Percentiles rank a stretch among this genome's conserved stretches.
These are phyloP conservation scores for Daubentonia madagascariensis DNA, from an alignment of 2,113 vertebrate species.

Conservation along the genomic window DNA sequence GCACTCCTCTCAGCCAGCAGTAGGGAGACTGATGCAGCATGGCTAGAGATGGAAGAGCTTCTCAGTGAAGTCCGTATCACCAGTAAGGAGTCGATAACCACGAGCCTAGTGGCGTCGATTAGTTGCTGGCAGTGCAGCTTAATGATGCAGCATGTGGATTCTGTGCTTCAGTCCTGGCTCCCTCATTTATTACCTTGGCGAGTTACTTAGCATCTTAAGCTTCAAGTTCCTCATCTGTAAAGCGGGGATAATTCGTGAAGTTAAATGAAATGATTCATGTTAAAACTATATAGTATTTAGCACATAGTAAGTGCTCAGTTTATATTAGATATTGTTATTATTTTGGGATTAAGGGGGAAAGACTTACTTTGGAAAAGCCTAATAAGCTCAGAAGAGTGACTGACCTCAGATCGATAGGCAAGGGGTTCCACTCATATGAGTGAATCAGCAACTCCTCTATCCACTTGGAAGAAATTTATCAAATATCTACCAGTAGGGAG, in stretches of 20 bases:
- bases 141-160: neutral
- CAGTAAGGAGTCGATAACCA: neutral
- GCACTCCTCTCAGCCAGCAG: neutral
- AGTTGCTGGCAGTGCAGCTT: neutral
- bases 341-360: neutral
- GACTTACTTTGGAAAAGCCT: neutral
- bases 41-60: neutral
- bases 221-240: neutral
- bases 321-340: neutral
- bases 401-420: neutral
- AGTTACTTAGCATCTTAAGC: neutral
- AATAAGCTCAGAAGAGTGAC: neutral
- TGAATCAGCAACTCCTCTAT: neutral
- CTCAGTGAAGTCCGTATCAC: neutral
- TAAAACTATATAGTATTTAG: neutral
- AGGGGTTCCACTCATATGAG: neutral
- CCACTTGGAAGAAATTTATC: neutral
- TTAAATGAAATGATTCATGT: neutral
- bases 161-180: neutral
- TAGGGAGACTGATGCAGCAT: neutral
- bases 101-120: neutral
- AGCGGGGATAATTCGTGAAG: constrained; percentile 11
- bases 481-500: neutral
- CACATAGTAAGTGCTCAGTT: neutral
- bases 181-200: neutral